Evolutionary conservation across 1,140 invertebrate genomes (phyloP).

Genomic region (Diorhabda carinulata): DNA sequence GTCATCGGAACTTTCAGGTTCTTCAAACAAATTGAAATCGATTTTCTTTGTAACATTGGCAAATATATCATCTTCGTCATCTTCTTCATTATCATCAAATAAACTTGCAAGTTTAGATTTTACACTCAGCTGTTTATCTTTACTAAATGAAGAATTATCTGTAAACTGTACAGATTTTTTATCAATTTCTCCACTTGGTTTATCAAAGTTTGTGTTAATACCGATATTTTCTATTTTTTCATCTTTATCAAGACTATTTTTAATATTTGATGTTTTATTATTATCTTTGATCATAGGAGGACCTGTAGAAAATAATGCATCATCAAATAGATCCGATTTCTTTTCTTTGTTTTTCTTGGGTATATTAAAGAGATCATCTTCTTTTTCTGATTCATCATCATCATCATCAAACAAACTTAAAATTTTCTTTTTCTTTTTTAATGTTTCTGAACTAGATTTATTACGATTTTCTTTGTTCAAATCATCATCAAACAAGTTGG

Average conservation of each 20-base stretch:
- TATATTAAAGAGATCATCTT: not conserved
- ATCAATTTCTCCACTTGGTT: not conserved
- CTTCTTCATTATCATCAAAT: constrained; percentile 40
- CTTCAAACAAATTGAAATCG: constrained; percentile 26
- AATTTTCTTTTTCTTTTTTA: constrained; percentile 13
- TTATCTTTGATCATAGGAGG: not conserved
- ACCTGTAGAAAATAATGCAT: not conserved
- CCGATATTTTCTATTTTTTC: constrained; percentile 39
- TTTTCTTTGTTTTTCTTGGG: constrained; percentile 5
- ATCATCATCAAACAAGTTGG: constrained; percentile 28
- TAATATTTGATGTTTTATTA: constrained; percentile 17
- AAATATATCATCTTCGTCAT: constrained; percentile 41
- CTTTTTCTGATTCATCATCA: constrained; percentile 12
- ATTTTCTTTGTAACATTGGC: constrained; percentile 22
- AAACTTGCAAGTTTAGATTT: constrained; percentile 17
- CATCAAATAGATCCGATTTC: constrained; percentile 13
- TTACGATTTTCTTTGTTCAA: not conserved
- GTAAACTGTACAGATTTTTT: not conserved
- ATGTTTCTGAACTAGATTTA: constrained; percentile 6
- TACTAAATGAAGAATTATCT: not conserved
- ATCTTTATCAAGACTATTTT: constrained; percentile 42
- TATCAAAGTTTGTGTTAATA: not conserved
- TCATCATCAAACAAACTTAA: constrained; percentile 17
- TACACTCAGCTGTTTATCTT: too few relatives aligned
- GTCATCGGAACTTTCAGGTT: constrained; percentile 11